Conservation (phyloP, 2,113 vertebrate genomes). For the Suricata suricatta region DNA sequence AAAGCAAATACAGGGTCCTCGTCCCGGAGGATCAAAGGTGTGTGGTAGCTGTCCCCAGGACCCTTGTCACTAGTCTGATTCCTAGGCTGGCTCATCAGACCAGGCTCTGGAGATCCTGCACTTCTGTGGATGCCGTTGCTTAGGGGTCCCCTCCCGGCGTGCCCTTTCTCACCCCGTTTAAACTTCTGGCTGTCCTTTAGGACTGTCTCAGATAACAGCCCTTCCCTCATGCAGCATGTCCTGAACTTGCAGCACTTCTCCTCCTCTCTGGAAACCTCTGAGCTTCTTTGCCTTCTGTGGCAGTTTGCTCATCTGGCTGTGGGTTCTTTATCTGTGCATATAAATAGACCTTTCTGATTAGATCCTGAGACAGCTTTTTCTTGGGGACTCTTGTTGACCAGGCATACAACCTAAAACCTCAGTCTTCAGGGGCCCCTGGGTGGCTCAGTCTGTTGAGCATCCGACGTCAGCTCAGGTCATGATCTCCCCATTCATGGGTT, state of each 20-base stretch:
- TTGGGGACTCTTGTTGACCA: not conserved
- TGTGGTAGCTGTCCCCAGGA: not conserved
- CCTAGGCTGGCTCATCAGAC: not conserved
- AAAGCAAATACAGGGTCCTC: not conserved
- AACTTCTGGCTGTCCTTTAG: not conserved
- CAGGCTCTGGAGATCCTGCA: not conserved
- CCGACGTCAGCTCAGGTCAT: no score
- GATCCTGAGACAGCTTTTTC: not conserved
- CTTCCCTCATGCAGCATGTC: not conserved
- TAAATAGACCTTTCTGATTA: not conserved
- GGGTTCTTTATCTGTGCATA: not conserved
- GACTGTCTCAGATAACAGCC: not conserved
- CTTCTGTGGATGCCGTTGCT: no score
- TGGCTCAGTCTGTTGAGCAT: no score
- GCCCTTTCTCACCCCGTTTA: not conserved
- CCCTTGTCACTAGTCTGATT: not conserved
- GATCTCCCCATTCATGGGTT: no score
- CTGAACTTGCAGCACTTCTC: not conserved
- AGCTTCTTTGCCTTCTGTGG: not conserved
- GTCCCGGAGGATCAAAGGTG: not conserved
- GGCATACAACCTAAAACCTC: not conserved
- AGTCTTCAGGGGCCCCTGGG: not conserved
- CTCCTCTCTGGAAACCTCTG: not conserved
- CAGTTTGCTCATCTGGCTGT: not conserved
- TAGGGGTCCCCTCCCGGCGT: not conserved